A percentile compares a stretch with the other conserved stretches of the same genome.
phyloP scores from a whole-genome alignment of 2,888 invertebrate genomes.

The Melieria crassipennis region DNA sequence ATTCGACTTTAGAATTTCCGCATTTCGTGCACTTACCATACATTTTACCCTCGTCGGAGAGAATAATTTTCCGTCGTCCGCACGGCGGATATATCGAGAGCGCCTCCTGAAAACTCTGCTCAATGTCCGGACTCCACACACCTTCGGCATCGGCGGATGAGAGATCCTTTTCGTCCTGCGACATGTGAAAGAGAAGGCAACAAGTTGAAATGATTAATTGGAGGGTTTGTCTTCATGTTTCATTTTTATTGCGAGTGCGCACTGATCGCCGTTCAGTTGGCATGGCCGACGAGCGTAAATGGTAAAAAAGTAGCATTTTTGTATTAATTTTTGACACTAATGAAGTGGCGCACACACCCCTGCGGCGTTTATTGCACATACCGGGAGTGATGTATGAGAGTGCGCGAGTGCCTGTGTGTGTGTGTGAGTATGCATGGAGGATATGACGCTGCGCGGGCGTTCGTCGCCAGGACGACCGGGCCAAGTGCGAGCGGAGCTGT shows the following conservation, averaged over 20 bases:
- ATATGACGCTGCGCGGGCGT: background rate
- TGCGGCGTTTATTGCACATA: background rate
- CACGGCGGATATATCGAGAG: conserved; percentile 99
- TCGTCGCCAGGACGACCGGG: conserved; percentile 5
- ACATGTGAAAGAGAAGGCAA: conserved; percentile 25
- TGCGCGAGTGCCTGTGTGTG: background rate
- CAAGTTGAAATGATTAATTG: background rate
- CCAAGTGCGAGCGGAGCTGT: background rate
- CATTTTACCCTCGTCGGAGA: conserved; percentile 99
- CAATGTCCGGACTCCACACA: conserved; percentile 99
- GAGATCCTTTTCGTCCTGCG: conserved; percentile 85
- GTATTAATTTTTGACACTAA: conserved; percentile 34
- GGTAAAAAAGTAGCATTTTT: conserved; percentile 7
- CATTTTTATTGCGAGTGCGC: background rate
- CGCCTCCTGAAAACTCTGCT: conserved; percentile 99
- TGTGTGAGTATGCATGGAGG: background rate
- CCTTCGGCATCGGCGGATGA: conserved; percentile 99
- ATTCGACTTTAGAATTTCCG: conserved; percentile 1
- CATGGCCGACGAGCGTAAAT: background rate
- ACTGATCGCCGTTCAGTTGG: background rate
- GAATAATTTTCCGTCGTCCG: conserved; percentile 98
- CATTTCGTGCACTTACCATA: conserved; percentile 86
- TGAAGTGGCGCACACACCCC: conserved; percentile 36
- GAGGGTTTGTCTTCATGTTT: too few species aligned
- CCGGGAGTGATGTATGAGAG: background rate